Evolutionary conservation across 2,113 vertebrate genomes (phyloP), one percentile per base, ranked within the genome.

Genomic region (Marcusenius ussheri): DNA sequence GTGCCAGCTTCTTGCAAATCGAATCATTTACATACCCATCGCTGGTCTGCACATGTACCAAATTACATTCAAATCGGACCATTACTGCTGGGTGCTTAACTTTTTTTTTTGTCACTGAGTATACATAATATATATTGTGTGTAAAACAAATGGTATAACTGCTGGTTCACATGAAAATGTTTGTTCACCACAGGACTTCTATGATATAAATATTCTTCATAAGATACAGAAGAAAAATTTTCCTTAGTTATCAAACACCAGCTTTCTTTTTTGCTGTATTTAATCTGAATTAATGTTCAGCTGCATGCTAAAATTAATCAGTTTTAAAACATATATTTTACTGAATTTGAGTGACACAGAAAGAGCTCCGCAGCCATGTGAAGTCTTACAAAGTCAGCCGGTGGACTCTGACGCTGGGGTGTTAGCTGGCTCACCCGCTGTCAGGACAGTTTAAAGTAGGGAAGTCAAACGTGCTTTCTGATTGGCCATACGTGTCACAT

Each of bases 241-340:
- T 83, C n/a, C 35, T 84, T 24, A 42, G 53, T 86, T 87, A 45
- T 74, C 47, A 50, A 88, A 88, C 46, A 45, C 66, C 46, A 51
- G 27, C 31, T 90, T 90, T 45, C 83, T 66, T 53, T 53, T 49
- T 87, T 83, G 50, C 49, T 56, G 47, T 90, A 58, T 88, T 51
- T 46, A 90, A 31, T 91, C 88, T 87, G 56, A 90, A 90, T 85
- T 27, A 87, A 24, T 15, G 66, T 70, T 88, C 45, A 89, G 89
- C 87, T 93, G 92, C 93, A 93, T 93, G 93, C 88, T 91, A 89
- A 74, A 70, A 39, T 2, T 8, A 89, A 53, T 45, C 5, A 7
- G 17, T 35, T 50, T 9, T 56, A 6, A 83, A 21, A 56, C 31
- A 56, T 89, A 88, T 89, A 89, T 83, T 89, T 89, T 51, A n/a